Conservation (phyloP, 2,113 vertebrate genomes). For the Nerophis ophidion region DNA sequence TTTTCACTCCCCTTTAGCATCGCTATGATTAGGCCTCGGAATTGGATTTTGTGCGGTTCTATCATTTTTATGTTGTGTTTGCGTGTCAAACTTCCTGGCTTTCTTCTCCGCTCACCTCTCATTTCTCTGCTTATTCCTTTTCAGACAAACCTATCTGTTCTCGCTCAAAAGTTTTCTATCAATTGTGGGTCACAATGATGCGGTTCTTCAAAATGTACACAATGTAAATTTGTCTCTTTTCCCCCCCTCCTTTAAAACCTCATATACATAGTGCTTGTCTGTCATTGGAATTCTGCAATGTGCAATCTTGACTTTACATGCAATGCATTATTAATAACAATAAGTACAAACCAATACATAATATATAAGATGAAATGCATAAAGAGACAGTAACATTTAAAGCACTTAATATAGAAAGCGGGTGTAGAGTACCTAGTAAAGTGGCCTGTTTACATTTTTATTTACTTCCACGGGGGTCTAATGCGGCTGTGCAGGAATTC, state of each 20-base stretch:
- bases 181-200: slow-evolving; percentile 12
- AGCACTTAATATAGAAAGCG: slow-evolving; percentile 1
- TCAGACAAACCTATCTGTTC: slow-evolving; percentile 23
- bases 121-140: slow-evolving; percentile 15
- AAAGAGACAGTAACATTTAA: slow-evolving; percentile 10
- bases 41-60: slow-evolving; percentile 45
- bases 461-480: slow-evolving; percentile 2
- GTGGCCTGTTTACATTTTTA: slow-evolving; percentile 2
- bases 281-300: background rate
- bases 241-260: background rate
- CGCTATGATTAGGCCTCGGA: slow-evolving; percentile 46
- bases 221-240: background rate
- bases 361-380: slow-evolving; percentile 16
- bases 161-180: slow-evolving; percentile 23
- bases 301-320: background rate
- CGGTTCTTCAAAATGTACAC: slow-evolving; percentile 9
- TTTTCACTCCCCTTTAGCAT: slow-evolving; percentile 29
- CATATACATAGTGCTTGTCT: background rate
- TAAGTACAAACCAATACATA: background rate
- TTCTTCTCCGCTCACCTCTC: slow-evolving; percentile 1
- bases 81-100: slow-evolving; percentile 1
- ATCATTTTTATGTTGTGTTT: slow-evolving; percentile 48
- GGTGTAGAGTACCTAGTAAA: background rate
- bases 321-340: background rate
- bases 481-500: background rate